phyloP scores from a whole-genome alignment of 2,888 invertebrate species.

The Agrochola circellaris region DNA sequence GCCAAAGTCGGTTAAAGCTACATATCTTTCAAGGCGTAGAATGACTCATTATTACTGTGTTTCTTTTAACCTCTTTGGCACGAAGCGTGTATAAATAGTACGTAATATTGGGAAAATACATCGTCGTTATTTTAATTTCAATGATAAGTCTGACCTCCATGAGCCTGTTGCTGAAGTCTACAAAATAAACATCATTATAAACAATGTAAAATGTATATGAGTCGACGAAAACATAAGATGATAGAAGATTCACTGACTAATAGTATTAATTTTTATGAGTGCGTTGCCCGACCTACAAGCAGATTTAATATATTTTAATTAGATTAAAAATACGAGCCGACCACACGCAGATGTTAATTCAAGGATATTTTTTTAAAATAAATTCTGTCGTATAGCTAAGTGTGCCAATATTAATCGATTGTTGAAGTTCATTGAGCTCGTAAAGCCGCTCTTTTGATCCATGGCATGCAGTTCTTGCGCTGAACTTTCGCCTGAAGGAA shows the following conservation, averaged over 20 bases:
- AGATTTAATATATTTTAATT: conserved; percentile 45
- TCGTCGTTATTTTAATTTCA: conserved; percentile 35
- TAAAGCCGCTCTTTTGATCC: conserved; percentile 14
- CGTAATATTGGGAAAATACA: conserved; percentile 32
- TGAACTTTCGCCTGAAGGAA: neutral
- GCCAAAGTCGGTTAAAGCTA: conserved; percentile 52
- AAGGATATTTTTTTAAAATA: conserved; percentile 47
- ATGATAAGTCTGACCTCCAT: conserved; percentile 20
- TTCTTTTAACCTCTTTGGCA: conserved; percentile 20
- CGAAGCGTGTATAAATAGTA: neutral
- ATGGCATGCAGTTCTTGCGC: conserved; percentile 22
- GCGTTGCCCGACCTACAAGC: conserved; percentile 54
- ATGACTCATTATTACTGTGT: conserved; percentile 33
- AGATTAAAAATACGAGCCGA: conserved; percentile 49
- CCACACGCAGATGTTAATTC: conserved; percentile 54
- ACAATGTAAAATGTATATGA: conserved; percentile 5
- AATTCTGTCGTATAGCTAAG: conserved; percentile 32
- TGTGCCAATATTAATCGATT: conserved; percentile 39
- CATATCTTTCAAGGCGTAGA: conserved; percentile 36
- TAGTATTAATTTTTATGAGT: conserved; percentile 20
- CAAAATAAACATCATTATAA: neutral
- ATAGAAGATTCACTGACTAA: conserved; percentile 1
- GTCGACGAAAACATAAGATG: conserved; percentile 10
- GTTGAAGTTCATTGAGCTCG: conserved; percentile 50
- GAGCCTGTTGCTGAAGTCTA: conserved; percentile 2